These are phyloP conservation scores for Rhagoletis zephyria DNA, from an alignment of 1,140 invertebrate species.

Conservation along the genomic window DNA sequence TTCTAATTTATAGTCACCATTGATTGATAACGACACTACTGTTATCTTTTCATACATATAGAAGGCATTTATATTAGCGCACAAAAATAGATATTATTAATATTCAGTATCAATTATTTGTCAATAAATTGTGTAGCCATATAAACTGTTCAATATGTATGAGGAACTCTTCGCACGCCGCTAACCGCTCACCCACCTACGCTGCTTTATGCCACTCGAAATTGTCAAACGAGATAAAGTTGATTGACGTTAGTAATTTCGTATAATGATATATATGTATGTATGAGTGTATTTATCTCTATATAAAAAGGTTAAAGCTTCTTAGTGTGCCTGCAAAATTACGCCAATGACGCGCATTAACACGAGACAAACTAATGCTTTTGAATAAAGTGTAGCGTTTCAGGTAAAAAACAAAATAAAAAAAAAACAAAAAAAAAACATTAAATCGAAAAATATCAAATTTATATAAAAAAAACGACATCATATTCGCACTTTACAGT, in stretches of 20 bases:
- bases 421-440: constrained; percentile 18
- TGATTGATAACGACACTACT: background rate
- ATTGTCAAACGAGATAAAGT: constrained; percentile 3
- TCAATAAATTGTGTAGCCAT: background rate
- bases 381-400: background rate
- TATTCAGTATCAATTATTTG: background rate
- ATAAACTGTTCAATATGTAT: background rate
- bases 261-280: background rate
- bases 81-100: background rate
- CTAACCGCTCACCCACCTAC: background rate
- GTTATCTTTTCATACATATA: background rate
- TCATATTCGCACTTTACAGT: background rate
- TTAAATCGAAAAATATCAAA: background rate
- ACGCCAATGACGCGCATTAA: background rate
- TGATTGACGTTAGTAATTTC: constrained; percentile 36
- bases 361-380: background rate
- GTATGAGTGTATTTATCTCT: too few species aligned
- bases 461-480: background rate
- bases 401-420: too few species aligned
- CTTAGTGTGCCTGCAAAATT: background rate
- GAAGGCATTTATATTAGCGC: background rate
- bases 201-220: background rate
- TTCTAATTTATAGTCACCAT: background rate
- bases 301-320: too few species aligned
- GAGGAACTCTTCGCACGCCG: background rate